phyloP scores from a whole-genome alignment of 2,797 vertebrate species.

The Hypotaenidia philippensis region DNA sequence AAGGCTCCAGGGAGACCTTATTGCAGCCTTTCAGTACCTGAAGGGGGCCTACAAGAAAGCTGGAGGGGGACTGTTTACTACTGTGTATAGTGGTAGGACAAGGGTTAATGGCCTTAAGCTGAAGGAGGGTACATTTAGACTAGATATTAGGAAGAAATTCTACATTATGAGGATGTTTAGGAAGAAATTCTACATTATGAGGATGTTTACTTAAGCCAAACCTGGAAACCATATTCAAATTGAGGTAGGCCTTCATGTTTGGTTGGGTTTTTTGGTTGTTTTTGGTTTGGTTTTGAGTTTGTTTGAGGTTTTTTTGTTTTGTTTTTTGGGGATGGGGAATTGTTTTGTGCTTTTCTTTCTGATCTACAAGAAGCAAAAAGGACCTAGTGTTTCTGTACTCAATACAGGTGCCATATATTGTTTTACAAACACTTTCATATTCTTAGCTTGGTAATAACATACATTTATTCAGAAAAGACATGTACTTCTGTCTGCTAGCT shows the following conservation, averaged over 20 bases:
- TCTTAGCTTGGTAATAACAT: background rate
- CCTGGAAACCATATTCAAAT: background rate
- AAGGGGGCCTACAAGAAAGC: no score
- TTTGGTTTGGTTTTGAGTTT: background rate
- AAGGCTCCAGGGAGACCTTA: no score
- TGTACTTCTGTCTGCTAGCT: background rate
- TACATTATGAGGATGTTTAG: no score
- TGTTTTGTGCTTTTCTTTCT: background rate
- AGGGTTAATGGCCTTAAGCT: no score
- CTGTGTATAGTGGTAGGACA: no score
- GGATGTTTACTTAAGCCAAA: background rate
- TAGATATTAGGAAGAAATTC: no score
- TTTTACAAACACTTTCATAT: background rate
- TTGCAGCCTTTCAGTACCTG: no score
- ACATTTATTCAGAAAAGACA: background rate
- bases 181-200: no score
- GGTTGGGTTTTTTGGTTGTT: rapidly evolving
- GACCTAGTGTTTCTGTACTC: rapidly evolving
- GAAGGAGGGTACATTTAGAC: no score
- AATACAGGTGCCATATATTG: background rate
- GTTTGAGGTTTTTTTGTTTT: no score
- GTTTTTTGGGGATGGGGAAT: background rate
- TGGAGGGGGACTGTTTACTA: no score
- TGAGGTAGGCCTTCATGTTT: background rate
- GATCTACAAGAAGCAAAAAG: background rate